These are phyloP conservation scores for Herpetotheres cachinnans DNA, from an alignment of 2,113 vertebrate species.

Conservation along the genomic window DNA sequence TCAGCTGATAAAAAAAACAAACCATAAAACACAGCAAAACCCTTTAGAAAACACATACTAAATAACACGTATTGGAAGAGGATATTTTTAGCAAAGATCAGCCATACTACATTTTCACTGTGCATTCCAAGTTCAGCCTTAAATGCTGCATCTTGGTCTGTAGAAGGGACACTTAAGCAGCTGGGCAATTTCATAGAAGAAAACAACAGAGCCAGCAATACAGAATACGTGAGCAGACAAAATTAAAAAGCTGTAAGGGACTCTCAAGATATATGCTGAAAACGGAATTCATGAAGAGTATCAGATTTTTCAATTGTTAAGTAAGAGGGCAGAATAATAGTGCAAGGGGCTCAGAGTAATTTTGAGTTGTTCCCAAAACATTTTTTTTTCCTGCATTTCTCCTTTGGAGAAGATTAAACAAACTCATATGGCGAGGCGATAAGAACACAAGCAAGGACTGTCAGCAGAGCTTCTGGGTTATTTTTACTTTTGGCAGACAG, in stretches of 20 bases:
- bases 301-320: not conserved
- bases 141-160: not conserved
- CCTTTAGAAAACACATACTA: not conserved
- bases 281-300: not conserved
- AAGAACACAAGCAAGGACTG: not conserved
- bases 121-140: not conserved
- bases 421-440: accelerated
- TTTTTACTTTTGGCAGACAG: not conserved
- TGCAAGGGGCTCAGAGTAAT: not conserved
- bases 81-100: not conserved
- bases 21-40: not conserved
- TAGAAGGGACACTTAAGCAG: not conserved
- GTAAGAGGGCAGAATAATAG: not conserved
- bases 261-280: not conserved
- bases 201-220: not conserved
- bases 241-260: not conserved
- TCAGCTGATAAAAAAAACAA: not conserved
- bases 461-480: not conserved
- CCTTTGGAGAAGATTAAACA: not conserved
- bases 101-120: not conserved
- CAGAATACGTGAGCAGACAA: not conserved
- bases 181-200: not conserved
- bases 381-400: not conserved
- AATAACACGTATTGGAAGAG: not conserved
- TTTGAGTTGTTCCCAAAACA: not conserved